Percentiles rank a stretch among this genome's conserved stretches.
These are phyloP conservation scores for Bombyx mori DNA, from an alignment of 1,140 invertebrate species.

Conservation along the genomic window ASM3026992v2 NC_085115.1:7436001-7436500, in stretches of 20 bases:
- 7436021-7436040: constrained; percentile 64
- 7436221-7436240: constrained; percentile 46
- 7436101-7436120: constrained; percentile 74
- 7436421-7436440: constrained; percentile 46
- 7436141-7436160: constrained; percentile 61
- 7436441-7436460: constrained; percentile 66
- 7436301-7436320: constrained; percentile 59
- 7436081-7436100: constrained; percentile 73
- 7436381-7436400: constrained; percentile 56
- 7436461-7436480: constrained; percentile 72
- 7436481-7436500: constrained; percentile 72
- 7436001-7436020: constrained; percentile 71
- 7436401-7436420: constrained; percentile 48
- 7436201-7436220: constrained; percentile 51
- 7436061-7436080: constrained; percentile 72
- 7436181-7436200: constrained; percentile 56
- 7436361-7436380: constrained; percentile 73
- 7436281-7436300: constrained; percentile 15
- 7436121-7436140: constrained; percentile 72
- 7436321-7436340: constrained; percentile 52
- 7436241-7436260: constrained; percentile 48
- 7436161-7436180: constrained; percentile 52
- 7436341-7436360: constrained; percentile 66
- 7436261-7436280: constrained; percentile 21
- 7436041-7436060: constrained; percentile 63